Percentiles rank a stretch among this genome's conserved stretches.
These are phyloP conservation scores for Cygnus atratus DNA, from an alignment of 2,113 vertebrate genomes.

Conservation along the genomic window DNA sequence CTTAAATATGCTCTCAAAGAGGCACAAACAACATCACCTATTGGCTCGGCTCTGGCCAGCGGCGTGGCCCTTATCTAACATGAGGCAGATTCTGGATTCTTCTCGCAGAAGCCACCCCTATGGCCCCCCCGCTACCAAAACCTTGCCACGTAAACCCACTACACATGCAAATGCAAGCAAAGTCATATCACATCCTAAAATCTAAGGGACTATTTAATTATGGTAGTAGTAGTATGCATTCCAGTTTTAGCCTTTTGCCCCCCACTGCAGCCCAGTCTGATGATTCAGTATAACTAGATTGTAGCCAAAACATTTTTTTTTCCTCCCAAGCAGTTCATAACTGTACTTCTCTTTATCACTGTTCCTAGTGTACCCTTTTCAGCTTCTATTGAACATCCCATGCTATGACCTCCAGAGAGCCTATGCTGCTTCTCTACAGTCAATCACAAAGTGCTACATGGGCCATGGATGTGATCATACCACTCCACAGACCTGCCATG, in stretches of 20 bases:
- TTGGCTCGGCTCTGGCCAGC: no score
- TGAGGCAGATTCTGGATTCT: no score
- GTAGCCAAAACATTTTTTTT: background rate
- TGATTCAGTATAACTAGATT: background rate
- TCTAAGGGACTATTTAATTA: background rate
- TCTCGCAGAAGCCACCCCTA: no score
- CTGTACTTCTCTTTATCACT: background rate
- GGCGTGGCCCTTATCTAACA: no score
- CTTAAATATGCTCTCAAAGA: no score
- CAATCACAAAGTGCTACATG: background rate
- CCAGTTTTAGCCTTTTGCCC: background rate
- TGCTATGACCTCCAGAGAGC: background rate
- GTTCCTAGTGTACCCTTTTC: fast-evolving
- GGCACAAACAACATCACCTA: no score
- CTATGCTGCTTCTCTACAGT: background rate
- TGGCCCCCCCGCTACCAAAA: no score
- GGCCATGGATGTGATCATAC: background rate
- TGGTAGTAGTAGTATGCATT: background rate
- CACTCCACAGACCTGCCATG: background rate
- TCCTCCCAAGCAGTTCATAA: background rate
- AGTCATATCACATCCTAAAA: background rate
- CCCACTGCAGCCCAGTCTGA: no score
- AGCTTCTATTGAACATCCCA: background rate
- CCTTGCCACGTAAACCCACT: no score
- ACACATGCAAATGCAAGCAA: background rate